Percentiles rank a stretch among this genome's conserved stretches.
Conservation (phyloP, 2,113 vertebrate species). For the Nansenia antarctica region DNA sequence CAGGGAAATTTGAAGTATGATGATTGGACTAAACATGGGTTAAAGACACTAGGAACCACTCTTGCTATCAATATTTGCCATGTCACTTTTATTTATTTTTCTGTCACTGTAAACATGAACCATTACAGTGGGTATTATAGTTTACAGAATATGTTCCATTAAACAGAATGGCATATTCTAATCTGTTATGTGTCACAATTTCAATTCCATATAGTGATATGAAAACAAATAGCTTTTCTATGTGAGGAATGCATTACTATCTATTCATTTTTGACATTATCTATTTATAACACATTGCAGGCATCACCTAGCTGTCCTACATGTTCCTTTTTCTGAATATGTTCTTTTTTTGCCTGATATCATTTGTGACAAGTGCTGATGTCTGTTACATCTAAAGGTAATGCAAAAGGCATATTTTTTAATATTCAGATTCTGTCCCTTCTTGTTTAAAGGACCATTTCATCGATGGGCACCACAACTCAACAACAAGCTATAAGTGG, state of each 20-base stretch:
- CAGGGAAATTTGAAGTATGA: no score
- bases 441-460: no score
- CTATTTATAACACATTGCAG: neutral
- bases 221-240: neutral
- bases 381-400: conserved; percentile 13
- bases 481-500: no score
- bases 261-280: neutral
- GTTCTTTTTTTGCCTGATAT: neutral
- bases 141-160: neutral
- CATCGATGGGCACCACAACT: no score
- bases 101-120: neutral
- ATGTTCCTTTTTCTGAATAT: no score
- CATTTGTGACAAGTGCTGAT: neutral
- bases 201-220: neutral
- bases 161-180: neutral
- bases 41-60: neutral
- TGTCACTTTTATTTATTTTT: neutral
- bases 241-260: neutral
- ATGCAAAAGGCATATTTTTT: no score
- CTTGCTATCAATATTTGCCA: no score
- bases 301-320: neutral
- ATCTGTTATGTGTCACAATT: conserved; percentile 1
- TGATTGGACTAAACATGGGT: neutral
- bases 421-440: no score
- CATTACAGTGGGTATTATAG: neutral